Percentiles rank a stretch among this genome's conserved stretches.
Conservation (phyloP, 1,140 invertebrate genomes). For the Muscidifurax raptorellus region DNA sequence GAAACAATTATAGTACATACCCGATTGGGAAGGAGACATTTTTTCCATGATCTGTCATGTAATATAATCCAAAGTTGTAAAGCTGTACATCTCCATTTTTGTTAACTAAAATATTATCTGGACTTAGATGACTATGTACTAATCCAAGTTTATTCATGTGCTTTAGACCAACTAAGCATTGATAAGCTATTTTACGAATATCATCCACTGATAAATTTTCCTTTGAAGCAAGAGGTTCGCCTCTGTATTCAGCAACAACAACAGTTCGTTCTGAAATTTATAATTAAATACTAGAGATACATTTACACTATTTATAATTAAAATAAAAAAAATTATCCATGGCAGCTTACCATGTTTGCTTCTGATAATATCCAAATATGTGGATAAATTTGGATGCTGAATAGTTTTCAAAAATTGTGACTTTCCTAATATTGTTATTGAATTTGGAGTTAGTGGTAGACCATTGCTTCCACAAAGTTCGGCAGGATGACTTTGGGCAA, state of each 20-base stretch:
- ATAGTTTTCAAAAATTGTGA: conserved; percentile 90
- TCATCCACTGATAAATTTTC: conserved; percentile 73
- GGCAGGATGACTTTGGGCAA: conserved; percentile 91
- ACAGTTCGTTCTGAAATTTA: conserved; percentile 88
- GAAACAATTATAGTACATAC: conserved; percentile 68
- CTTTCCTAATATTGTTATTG: conserved; percentile 93
- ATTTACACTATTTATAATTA: not conserved
- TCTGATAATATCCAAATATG: conserved; percentile 93
- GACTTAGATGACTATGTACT: conserved; percentile 87
- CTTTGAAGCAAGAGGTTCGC: conserved; percentile 77
- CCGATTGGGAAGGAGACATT: conserved; percentile 95
- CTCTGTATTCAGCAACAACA: conserved; percentile 90
- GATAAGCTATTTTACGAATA: conserved; percentile 79
- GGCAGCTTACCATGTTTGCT: conserved; percentile 90
- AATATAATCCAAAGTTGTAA: conserved; percentile 94
- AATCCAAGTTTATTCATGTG: conserved; percentile 86
- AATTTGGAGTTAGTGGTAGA: conserved; percentile 95
- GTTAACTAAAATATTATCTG: conserved; percentile 90
- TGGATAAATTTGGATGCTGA: conserved; percentile 87
- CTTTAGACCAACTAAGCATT: conserved; percentile 84
- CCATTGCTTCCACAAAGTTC: conserved; percentile 97
- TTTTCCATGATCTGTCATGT: conserved; percentile 90
- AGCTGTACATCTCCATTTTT: conserved; percentile 85
- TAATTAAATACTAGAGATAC: conserved; percentile 53
- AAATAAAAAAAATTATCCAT: not conserved